Conservation (phyloP, 1,140 invertebrate genomes). For the Drosophila leontia region DNA sequence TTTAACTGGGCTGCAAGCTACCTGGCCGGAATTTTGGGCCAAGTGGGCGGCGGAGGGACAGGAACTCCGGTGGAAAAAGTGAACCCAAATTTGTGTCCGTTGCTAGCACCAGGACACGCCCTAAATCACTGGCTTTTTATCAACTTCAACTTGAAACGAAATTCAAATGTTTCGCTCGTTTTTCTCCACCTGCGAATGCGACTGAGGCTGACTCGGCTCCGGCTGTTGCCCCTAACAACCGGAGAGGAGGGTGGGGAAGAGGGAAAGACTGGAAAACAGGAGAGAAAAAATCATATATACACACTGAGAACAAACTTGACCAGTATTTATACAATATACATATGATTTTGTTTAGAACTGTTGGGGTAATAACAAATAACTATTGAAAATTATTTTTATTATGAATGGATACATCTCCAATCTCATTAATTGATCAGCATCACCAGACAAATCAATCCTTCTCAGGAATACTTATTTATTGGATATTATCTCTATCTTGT, state of each 20-base stretch:
- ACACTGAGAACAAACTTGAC: neutral
- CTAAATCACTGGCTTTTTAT: slow-evolving; percentile 79
- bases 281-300: slow-evolving; percentile 25
- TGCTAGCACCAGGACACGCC: slow-evolving; percentile 47
- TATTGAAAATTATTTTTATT: too few species aligned
- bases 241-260: neutral
- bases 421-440: too few species aligned
- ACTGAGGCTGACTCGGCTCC: slow-evolving; percentile 35
- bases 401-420: too few species aligned
- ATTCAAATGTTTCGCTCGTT: slow-evolving; percentile 76
- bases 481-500: neutral
- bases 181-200: slow-evolving; percentile 32
- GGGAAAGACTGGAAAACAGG: neutral
- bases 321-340: neutral
- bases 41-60: neutral
- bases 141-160: slow-evolving; percentile 78
- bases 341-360: neutral
- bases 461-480: neutral
- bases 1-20: slow-evolving; percentile 20
- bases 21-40: slow-evolving; percentile 8
- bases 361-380: neutral
- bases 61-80: slow-evolving; percentile 39
- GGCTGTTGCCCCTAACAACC: slow-evolving; percentile 66
- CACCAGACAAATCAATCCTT: neutral
- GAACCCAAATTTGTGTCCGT: slow-evolving; percentile 59